Evolutionary conservation across 1,140 invertebrate species (phyloP).

Genomic region (Trialeurodes vaporariorum): DNA sequence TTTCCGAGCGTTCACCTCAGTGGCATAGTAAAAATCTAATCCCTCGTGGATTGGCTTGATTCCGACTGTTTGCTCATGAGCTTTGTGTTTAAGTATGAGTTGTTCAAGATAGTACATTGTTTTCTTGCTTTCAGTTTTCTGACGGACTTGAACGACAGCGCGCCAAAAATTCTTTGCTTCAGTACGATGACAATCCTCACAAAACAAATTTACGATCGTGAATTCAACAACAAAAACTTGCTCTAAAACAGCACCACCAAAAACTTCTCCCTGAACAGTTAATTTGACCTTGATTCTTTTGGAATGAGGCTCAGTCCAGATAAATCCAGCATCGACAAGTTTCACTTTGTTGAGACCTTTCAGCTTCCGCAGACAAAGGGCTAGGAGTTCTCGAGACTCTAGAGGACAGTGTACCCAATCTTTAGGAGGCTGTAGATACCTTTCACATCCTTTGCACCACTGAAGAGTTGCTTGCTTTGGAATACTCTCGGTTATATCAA

Average conservation of each 20-base stretch:
- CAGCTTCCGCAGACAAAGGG: conserved; percentile 85
- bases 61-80: conserved; percentile 80
- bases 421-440: conserved; percentile 85
- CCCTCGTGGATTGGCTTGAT: conserved; percentile 92
- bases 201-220: conserved; percentile 85
- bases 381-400: conserved; percentile 86
- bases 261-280: conserved; percentile 90
- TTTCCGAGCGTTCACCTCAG: conserved; percentile 83
- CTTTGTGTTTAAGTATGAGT: conserved; percentile 88
- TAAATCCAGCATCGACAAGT: conserved; percentile 88
- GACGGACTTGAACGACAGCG: conserved; percentile 73
- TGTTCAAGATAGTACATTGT: conserved; percentile 98
- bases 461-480: conserved; percentile 84
- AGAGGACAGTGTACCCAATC: conserved; percentile 81
- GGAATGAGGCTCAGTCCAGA: conserved; percentile 99
- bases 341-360: conserved; percentile 85
- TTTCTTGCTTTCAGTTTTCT: conserved; percentile 88
- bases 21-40: conserved; percentile 89
- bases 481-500: conserved; percentile 94
- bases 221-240: conserved; percentile 94
- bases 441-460: conserved; percentile 85
- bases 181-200: conserved; percentile 88
- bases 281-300: conserved; percentile 94
- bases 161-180: conserved; percentile 99
- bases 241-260: conserved; percentile 67